Base-by-base conservation (phyloP, 2,113 vertebrate genomes). In the Mastomys coucha region DNA sequence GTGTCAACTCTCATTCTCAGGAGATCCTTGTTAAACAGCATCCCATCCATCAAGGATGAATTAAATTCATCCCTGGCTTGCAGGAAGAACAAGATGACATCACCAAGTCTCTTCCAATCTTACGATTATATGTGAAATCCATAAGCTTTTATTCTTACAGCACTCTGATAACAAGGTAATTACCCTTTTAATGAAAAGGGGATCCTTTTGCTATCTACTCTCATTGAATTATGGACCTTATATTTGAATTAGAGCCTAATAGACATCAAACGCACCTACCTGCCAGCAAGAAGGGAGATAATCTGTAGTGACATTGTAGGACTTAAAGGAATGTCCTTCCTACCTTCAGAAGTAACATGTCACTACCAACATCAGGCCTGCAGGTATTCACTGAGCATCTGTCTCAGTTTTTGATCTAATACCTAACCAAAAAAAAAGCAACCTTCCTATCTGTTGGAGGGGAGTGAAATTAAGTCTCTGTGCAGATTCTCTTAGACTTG, bases 161-260 rank as follows among this genome's bases (percentile, higher is more conserved):
- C 70, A 92, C 58, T 82, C 58, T 91, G 91, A 97, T 97, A 95
- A 93, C 45, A 77, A 95, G 88, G 87, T 93, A 97, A 97, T 97
- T 78, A 78, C 49, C 76, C 80, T 97, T 93, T 77, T 87, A 90
- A 97, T 97, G 93, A 96, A 97, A 94, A 97, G 33, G 42, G 49
- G 86, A 69, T 31, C 88, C 10, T 87, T 95, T 77, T 84, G 51
- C 81, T 93, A 87, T 94, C 93, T 86, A 58, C 89, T 42, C 42
- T 53, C 82, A 96, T 60, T 95, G 91, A 96, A 95, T 95, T 94
- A 95, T 80, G 51, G 86, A 76, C 77, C 70, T 92, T 69, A 75
- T 42, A 85, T 94, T 51, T 91, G 72, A 95, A 84, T 76, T 85
- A n/a, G 42, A 84, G n/a, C 91, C 76, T 93, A 87, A 93, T 1